Percentiles rank a stretch among this genome's conserved stretches.
These are phyloP conservation scores for Beaufortia kweichowensis DNA, from an alignment of 2,113 vertebrate genomes.

Conservation along the genomic window DNA sequence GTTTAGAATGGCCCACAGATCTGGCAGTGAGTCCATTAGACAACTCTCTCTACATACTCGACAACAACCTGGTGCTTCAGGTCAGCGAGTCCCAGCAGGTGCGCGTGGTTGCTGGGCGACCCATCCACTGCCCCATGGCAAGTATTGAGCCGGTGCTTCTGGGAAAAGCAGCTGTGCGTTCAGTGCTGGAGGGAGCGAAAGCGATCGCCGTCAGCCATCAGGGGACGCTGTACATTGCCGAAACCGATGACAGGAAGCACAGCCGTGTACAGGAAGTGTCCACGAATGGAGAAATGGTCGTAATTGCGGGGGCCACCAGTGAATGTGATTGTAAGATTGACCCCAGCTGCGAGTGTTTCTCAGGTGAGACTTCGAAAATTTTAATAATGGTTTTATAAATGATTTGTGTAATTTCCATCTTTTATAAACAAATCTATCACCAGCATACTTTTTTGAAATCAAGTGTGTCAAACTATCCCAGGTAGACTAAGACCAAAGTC, in stretches of 20 bases:
- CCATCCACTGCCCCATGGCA: conserved; percentile 95
- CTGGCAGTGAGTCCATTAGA: conserved; percentile 94
- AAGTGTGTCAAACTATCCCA: too few relatives aligned
- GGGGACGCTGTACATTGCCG: conserved; percentile 89
- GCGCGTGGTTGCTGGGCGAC: conserved; percentile 90
- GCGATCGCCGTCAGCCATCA: conserved; percentile 93
- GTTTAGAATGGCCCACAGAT: conserved; percentile 96
- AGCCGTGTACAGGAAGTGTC: conserved; percentile 97
- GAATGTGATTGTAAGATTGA: conserved; percentile 99
- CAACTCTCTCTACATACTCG: conserved; percentile 94
- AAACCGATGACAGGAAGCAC: conserved; percentile 95
- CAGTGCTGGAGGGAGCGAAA: conserved; percentile 88
- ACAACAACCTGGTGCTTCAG: conserved; percentile 98
- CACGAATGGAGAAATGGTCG: conserved; percentile 91
- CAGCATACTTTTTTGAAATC: too few relatives aligned
- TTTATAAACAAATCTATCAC: too few relatives aligned
- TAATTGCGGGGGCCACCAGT: conserved; percentile 88
- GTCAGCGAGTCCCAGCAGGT: conserved; percentile 88
- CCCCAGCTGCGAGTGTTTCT: conserved; percentile 97
- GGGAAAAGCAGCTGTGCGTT: conserved; percentile 88
- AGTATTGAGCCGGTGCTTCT: conserved; percentile 89
- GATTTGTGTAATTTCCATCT: too few relatives aligned
- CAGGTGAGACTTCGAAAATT: too few relatives aligned
- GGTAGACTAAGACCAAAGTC: too few relatives aligned
- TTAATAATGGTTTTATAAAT: too few relatives aligned